phyloP scores from a whole-genome alignment of 2,888 invertebrate genomes.

The Drosophila longiperda region DNA sequence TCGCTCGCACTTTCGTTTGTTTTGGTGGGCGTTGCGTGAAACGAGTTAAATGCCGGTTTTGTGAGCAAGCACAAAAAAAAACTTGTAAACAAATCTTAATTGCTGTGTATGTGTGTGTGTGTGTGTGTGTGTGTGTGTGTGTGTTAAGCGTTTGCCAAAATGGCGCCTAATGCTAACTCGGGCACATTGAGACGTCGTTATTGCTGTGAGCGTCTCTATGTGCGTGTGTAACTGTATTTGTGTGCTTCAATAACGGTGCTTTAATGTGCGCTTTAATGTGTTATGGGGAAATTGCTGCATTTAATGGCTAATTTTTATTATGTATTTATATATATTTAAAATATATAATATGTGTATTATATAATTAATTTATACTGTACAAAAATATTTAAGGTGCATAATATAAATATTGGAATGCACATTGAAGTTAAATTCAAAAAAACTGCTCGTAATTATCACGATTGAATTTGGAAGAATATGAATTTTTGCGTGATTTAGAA shows the following conservation, averaged over 20 bases:
- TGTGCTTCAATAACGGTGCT: conserved; percentile 17
- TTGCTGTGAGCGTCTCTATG: conserved; percentile 37
- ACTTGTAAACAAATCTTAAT: conserved; percentile 77
- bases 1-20: conserved; percentile 51
- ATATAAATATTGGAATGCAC: not conserved
- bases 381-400: not conserved
- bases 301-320: not conserved
- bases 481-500: not conserved
- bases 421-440: not conserved
- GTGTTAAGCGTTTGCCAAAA: conserved; percentile 55
- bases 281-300: not conserved
- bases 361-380: not conserved
- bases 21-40: conserved; percentile 70
- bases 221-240: conserved; percentile 9
- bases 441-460: not conserved
- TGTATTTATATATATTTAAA: not conserved
- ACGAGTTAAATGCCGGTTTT: conserved; percentile 75
- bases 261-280: conserved; percentile 44
- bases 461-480: not conserved
- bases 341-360: not conserved
- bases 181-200: conserved; percentile 69
- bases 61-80: conserved; percentile 39
- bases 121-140: conserved; percentile 17
- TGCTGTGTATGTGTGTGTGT: conserved; percentile 29
- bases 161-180: conserved; percentile 61